These are phyloP conservation scores for Acanthosepion esculentum DNA, from an alignment of 2,888 invertebrate species.

Conservation along the genomic window DNA sequence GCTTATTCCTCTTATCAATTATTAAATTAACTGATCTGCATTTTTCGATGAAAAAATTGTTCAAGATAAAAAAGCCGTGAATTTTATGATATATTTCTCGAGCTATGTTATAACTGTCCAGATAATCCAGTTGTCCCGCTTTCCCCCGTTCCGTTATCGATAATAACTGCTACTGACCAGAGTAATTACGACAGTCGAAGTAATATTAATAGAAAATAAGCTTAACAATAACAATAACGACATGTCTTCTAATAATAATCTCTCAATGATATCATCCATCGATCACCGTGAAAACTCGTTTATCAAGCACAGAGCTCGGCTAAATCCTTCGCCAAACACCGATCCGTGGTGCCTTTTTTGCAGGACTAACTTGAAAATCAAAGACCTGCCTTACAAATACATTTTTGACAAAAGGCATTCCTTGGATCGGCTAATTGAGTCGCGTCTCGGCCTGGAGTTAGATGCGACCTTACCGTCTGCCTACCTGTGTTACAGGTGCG, in stretches of 20 bases:
- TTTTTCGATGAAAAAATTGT: not conserved
- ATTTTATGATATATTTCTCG: not conserved
- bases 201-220: not conserved
- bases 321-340: not conserved
- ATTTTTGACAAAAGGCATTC: slow-evolving; percentile 40
- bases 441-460: slow-evolving; percentile 41
- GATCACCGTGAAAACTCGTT: not conserved
- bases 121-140: not conserved
- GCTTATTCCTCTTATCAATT: not conserved
- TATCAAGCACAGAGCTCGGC: not conserved
- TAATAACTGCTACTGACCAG: not conserved
- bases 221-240: not conserved
- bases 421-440: slow-evolving; percentile 43
- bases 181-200: not conserved
- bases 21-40: not conserved
- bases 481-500: slow-evolving; percentile 49
- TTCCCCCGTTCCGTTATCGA: too few relatives aligned
- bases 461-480: slow-evolving; percentile 46
- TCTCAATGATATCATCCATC: not conserved
- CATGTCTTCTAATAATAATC: not conserved
- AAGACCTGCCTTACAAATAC: slow-evolving; percentile 38
- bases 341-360: slow-evolving; percentile 50
- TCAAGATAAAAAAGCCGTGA: not conserved
- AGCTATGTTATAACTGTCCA: not conserved
- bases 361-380: slow-evolving; percentile 47